A percentile compares a stretch with the other conserved stretches of the same genome.
Evolutionary conservation across 2,797 vertebrate genomes (phyloP).

Genomic region (Halcyon badia): DNA sequence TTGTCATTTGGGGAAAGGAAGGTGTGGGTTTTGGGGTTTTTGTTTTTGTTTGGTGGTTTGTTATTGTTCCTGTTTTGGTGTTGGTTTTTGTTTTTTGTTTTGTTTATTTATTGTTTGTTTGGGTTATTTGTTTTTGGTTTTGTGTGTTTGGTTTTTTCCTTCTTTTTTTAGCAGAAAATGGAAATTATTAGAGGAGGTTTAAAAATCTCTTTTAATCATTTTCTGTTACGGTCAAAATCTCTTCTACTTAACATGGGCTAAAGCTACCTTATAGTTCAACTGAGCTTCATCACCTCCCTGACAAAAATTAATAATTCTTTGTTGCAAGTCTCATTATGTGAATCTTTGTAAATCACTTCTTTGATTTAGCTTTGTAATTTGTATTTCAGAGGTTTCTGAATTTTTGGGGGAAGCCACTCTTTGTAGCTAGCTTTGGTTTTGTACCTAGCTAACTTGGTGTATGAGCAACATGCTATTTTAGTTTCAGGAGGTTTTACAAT

Average conservation of each 20-base stretch:
- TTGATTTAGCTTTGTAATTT: neutral
- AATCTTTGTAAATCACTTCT: neutral
- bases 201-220: neutral
- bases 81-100: too few species aligned
- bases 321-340: neutral
- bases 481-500: neutral
- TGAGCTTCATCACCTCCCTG: neutral
- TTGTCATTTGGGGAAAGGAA: neutral
- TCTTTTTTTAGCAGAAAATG: neutral
- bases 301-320: neutral
- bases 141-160: neutral
- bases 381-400: neutral
- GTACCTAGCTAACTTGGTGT: neutral
- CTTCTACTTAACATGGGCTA: neutral
- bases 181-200: neutral
- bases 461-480: neutral
- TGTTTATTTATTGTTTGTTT: too few species aligned
- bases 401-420: neutral
- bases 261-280: neutral
- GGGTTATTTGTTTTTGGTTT: too few species aligned
- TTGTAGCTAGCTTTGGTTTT: neutral
- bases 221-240: neutral
- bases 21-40: too few species aligned
- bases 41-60: too few species aligned
- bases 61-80: too few species aligned